Percentiles rank a stretch among this genome's conserved stretches.
These are phyloP conservation scores for Antedon mediterranea DNA, from an alignment of 53 echinoderm and acorn worm genomes.

Conservation along the genomic window DNA sequence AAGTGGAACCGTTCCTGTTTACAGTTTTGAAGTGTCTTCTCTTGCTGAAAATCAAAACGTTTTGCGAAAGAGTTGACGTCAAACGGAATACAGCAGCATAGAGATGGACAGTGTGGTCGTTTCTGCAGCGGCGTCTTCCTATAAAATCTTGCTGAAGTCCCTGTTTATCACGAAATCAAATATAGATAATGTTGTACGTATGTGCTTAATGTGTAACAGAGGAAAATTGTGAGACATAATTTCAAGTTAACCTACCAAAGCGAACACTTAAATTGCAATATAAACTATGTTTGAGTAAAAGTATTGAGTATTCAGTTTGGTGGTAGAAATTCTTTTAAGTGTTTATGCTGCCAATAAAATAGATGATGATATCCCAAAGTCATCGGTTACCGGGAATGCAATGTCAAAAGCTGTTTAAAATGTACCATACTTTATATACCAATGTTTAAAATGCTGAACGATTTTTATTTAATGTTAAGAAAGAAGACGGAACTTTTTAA, in stretches of 20 bases:
- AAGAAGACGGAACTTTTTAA: no score
- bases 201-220: not conserved
- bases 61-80: not conserved
- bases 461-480: not conserved
- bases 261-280: not conserved
- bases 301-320: not conserved
- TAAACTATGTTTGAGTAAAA: not conserved
- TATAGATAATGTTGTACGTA: not conserved
- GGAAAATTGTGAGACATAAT: not conserved
- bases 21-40: not conserved
- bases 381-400: not conserved
- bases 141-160: not conserved
- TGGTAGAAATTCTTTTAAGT: not conserved
- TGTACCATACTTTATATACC: not conserved
- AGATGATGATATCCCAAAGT: no score
- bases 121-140: not conserved
- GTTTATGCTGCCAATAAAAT: not conserved
- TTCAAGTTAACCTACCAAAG: not conserved
- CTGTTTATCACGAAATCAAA: not conserved
- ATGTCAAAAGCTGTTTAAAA: not conserved
- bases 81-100: not conserved
- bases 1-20: not conserved
- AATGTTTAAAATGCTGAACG: not conserved
- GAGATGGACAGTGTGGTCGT: not conserved
- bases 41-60: not conserved